Percentiles rank a stretch among this genome's conserved stretches.
phyloP scores from a whole-genome alignment of 1,140 invertebrate genomes.

The Apis dorsata region DNA sequence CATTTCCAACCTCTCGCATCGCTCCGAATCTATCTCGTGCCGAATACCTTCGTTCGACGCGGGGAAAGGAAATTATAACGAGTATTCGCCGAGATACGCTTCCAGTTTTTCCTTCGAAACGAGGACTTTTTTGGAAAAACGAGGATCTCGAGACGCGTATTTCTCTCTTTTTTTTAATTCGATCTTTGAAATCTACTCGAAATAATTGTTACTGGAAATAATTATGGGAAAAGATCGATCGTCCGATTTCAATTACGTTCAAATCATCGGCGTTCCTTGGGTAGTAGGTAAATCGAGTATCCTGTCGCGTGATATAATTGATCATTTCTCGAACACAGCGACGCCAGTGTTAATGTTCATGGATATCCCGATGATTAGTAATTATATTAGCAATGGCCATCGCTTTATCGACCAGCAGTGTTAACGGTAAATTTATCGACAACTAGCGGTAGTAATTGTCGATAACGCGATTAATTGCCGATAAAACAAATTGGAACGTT shows the following conservation, averaged over 20 bases:
- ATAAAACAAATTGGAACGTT: background rate
- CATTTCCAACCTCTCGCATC: background rate
- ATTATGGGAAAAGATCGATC: background rate
- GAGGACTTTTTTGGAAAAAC: too few species aligned
- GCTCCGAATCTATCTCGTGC: background rate
- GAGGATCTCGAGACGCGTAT: too few species aligned
- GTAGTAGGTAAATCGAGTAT: constrained; percentile 11
- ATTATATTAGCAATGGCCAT: constrained; percentile 39
- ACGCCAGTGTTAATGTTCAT: constrained; percentile 13
- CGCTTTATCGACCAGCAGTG: constrained; percentile 12
- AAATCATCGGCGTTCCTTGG: background rate
- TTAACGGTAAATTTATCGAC: constrained; percentile 29
- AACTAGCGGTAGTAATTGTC: constrained; percentile 11
- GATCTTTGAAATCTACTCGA: too few species aligned
- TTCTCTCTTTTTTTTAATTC: too few species aligned
- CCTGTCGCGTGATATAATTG: constrained; percentile 24
- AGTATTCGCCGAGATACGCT: constrained; percentile 10
- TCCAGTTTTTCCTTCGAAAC: background rate
- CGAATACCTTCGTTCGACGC: background rate
- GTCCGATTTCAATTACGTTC: background rate
- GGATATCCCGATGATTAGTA: constrained; percentile 10
- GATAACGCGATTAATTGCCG: background rate
- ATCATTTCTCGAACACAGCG: constrained; percentile 30
- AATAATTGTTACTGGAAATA: too few species aligned
- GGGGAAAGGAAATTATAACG: constrained; percentile 20